Base-by-base conservation (phyloP, 2,888 invertebrate species). In the Philereme vetulata region DNA sequence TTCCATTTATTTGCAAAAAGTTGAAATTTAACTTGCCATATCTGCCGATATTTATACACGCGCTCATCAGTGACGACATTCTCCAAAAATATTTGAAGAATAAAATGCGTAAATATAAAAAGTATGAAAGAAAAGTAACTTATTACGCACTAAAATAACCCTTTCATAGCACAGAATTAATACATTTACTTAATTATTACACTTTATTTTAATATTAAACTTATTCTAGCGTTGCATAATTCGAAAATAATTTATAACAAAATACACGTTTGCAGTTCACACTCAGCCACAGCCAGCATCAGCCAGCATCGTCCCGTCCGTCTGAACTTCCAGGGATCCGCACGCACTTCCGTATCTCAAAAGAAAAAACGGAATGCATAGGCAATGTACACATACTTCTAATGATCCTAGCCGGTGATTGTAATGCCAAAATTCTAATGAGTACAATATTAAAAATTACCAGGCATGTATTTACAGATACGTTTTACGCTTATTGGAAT, bases 21-120 rank as follows among this genome's bases (percentile, higher is more conserved):
- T 74, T 76, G 45, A 66, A 70, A 69, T 83, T 83, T 50, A 80
- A 71, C 70, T 74, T 80, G 69, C 73, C 71, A 63, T 84, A 42
- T 60, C 78, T 75, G 57, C 75, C 69, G 40, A 79, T 72, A 65
- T 71, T 72, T 67, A 71, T 74, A 56, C 72, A 74, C 62, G 81
- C 60, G 71, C 75, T 78, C 76, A 85, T 75, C 56, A 74, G 49
- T 56, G 67, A 64, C 53, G 71, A 68, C 77, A 75, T 78, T 72
- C 70, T 74, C 57, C 53, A 32, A 59, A 64, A 65, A 64, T 60
- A 61, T 55, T 56, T 42, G n/a, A 10, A 56, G 57, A 57, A 47
- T 8, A 53, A 52, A 57, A 56, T 47, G 49, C 11, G 49, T 11
- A 43, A 55, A 68, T 60, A 52, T 43, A 10, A 62, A 61, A 66